Percentiles rank a stretch among this genome's conserved stretches.
These are phyloP conservation scores for Alentia gelatinosa DNA, from an alignment of 2,888 invertebrate species.

Conservation along the genomic window DNA sequence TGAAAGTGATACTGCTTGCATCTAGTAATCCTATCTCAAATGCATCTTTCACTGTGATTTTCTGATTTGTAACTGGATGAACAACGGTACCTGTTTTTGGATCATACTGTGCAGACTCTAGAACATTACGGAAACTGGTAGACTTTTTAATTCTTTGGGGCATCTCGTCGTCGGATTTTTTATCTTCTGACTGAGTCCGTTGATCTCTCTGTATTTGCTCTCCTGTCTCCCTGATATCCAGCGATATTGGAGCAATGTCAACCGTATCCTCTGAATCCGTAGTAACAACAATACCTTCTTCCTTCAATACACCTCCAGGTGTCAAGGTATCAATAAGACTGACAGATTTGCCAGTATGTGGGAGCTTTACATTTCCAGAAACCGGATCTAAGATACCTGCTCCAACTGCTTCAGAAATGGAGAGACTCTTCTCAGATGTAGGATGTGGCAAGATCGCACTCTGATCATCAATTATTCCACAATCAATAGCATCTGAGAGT, in stretches of 20 bases:
- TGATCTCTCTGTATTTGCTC: background rate
- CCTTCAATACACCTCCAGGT: too few species aligned
- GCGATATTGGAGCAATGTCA: background rate
- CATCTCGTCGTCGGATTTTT: too few species aligned
- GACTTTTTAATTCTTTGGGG: too few species aligned
- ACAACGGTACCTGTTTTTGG: constrained; percentile 44
- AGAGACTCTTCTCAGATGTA: constrained; percentile 83
- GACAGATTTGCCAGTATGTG: constrained; percentile 87
- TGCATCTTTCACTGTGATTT: constrained; percentile 53
- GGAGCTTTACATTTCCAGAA: constrained; percentile 71
- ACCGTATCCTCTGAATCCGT: too few species aligned
- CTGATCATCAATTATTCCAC: constrained; percentile 93
- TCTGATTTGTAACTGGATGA: constrained; percentile 55
- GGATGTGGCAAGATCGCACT: constrained; percentile 84
- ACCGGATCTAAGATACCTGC: constrained; percentile 81
- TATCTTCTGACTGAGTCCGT: too few species aligned
- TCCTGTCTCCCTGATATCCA: background rate
- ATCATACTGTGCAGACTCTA: too few species aligned
- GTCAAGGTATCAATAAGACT: constrained; percentile 57
- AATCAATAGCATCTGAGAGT: constrained; percentile 91
- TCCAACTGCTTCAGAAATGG: constrained; percentile 86
- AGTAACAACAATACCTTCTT: too few species aligned
- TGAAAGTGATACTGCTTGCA: background rate
- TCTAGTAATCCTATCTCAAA: constrained; percentile 53
- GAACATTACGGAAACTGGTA: too few species aligned